A percentile compares a stretch with the other conserved stretches of the same genome.
These are phyloP conservation scores for Helicoverpa assulta DNA, from an alignment of 2,888 invertebrate genomes.

Conservation along the genomic window DNA sequence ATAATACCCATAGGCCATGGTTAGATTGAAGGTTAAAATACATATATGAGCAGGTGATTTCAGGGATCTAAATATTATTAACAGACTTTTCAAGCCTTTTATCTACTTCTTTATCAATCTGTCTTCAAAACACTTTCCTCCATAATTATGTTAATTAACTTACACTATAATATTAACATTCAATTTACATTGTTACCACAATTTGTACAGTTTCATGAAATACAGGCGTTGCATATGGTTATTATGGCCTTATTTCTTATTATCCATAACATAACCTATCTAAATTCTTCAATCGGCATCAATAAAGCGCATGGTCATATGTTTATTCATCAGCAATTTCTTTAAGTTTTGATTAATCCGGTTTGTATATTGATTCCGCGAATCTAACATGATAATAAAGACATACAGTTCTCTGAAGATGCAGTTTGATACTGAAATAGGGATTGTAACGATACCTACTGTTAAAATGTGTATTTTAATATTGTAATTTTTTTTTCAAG, in stretches of 20 bases:
- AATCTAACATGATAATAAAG: too few relatives aligned
- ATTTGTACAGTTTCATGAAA: slow-evolving; percentile 52
- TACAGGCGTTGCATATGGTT: slow-evolving; percentile 56
- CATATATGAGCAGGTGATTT: slow-evolving; percentile 43
- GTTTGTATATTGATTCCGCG: too few relatives aligned
- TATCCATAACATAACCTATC: slow-evolving; percentile 24
- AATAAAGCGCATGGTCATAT: too few relatives aligned
- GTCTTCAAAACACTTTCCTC: slow-evolving; percentile 36
- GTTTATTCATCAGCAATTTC: too few relatives aligned
- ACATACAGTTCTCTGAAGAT: too few relatives aligned
- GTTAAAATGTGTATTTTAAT: too few relatives aligned
- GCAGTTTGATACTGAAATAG: too few relatives aligned
- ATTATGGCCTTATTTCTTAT: slow-evolving; percentile 39
- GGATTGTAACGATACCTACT: too few relatives aligned
- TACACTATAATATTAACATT: slow-evolving; percentile 20
- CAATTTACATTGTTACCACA: slow-evolving; percentile 18
- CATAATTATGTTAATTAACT: slow-evolving; percentile 18
- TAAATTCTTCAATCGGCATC: too few relatives aligned
- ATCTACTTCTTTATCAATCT: slow-evolving; percentile 18
- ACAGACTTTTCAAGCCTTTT: slow-evolving; percentile 2
- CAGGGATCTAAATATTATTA: slow-evolving; percentile 46
- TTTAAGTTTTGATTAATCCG: too few relatives aligned
- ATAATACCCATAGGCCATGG: slow-evolving; percentile 43
- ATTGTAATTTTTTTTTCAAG: too few relatives aligned
- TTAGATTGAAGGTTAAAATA: slow-evolving; percentile 44